Evolutionary conservation across 2,113 vertebrate species (phyloP), one percentile per base, ranked within the genome.

Genomic region (Morone chrysops): DNA sequence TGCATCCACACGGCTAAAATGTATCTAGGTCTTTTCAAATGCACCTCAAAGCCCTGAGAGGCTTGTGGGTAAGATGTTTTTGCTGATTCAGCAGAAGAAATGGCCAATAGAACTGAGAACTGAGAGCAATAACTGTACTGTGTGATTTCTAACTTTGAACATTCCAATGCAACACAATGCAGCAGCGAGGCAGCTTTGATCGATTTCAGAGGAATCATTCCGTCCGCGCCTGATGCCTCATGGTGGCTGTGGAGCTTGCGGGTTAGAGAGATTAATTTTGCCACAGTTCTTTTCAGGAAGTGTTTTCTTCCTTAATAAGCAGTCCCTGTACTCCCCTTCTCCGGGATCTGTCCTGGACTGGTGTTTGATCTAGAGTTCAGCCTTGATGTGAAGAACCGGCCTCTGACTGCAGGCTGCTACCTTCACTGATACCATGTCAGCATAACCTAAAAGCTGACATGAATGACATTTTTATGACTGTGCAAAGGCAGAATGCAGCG

Each of bases 261-360:
- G 75, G 78, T 82, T 62, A 67, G 41, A 40, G 69, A 84, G 77
- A 89, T 85, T 78, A 69, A 78, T 63, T 75, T 65, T 3, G 31
- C 70, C 20, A 45, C 75, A 22, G 16, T 40, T 73, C 17, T 72
- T 81, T 79, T 66, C 41, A 67, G 61, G 17, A 48, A 38, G 40
- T 47, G 20, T 63, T 70, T 71, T 43, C 6, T 12, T 62, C 11
- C 57, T 70, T 66, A 80, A 81, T 72, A 75, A 70, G 56, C 36
- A 41, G 31, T 66, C 75, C 50, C 69, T 6, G 40, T 25, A 1
- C 47, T 66, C 20, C 14, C 5, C 25, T 22, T n/a, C 68, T 68
- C 66, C 13, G 68, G 51, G 81, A 61, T 13, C 60, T 36, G 56
- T 66, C 62, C 70, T 5, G 9, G 62, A 60, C 47, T 18, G 53